phyloP scores from a whole-genome alignment of 2,113 vertebrate genomes.

The Sylvietta virens region DNA sequence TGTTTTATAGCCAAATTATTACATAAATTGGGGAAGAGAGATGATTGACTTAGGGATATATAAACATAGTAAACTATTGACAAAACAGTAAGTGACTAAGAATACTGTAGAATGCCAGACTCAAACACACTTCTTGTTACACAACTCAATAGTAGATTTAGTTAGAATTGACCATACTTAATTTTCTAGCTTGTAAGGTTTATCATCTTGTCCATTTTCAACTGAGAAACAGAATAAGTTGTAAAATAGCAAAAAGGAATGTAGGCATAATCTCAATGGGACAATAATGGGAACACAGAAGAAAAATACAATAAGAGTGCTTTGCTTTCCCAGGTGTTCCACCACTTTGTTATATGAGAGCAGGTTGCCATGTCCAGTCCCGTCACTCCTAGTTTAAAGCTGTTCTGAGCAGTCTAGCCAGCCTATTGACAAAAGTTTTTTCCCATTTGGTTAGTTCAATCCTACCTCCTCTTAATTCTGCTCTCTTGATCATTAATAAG shows the following conservation, averaged over 20 bases:
- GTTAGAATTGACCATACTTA: background rate
- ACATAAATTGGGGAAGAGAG: background rate
- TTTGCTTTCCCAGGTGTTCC: background rate
- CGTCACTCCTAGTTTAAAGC: background rate
- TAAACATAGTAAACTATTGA: background rate
- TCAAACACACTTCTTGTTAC: background rate
- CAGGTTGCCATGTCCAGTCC: background rate
- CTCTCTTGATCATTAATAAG: background rate
- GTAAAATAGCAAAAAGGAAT: background rate
- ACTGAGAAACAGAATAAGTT: background rate
- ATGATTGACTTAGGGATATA: background rate
- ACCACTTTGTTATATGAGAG: background rate
- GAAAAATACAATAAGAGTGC: background rate
- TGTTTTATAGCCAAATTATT: background rate
- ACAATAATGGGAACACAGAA: background rate
- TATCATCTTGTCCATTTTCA: background rate
- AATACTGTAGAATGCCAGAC: background rate
- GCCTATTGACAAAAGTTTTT: accelerated
- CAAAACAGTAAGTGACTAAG: background rate
- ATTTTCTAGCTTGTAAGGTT: background rate
- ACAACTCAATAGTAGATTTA: background rate
- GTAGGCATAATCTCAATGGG: background rate
- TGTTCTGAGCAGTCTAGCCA: background rate
- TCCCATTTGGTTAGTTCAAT: background rate
- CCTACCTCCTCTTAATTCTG: background rate